Evolutionary conservation across 1,140 invertebrate genomes (phyloP).

Genomic region (Drosophila orena): DNA sequence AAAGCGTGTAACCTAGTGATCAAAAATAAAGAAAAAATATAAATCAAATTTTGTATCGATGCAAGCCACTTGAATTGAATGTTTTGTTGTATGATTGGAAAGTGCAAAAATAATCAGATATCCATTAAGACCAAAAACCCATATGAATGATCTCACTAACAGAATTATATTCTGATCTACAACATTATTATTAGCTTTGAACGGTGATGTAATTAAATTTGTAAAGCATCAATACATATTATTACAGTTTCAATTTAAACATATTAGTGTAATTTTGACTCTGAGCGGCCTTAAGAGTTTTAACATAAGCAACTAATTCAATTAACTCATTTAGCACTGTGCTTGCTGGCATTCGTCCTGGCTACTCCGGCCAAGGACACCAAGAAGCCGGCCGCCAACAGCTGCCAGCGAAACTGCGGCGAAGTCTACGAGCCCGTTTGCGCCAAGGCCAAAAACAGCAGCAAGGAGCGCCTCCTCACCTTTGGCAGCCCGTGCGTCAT

Average conservation of each 20-base stretch:
- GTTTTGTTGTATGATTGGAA: neutral
- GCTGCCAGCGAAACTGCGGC: slow-evolving; percentile 50
- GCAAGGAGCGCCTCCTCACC: slow-evolving; percentile 73
- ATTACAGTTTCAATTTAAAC: neutral
- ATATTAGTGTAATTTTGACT: no score
- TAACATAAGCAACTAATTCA: neutral
- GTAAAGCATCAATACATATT: no score
- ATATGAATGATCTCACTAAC: neutral
- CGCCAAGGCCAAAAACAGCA: slow-evolving; percentile 71
- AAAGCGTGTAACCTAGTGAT: neutral
- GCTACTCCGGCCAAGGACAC: slow-evolving; percentile 68
- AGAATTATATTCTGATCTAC: neutral
- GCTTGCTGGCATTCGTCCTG: slow-evolving; percentile 58
- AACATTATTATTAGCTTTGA: no score
- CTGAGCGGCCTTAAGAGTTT: neutral
- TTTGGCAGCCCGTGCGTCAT: slow-evolving; percentile 78
- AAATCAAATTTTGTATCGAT: no score
- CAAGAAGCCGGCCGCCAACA: slow-evolving; percentile 48
- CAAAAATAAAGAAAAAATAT: neutral
- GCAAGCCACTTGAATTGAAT: no score
- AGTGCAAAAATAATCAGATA: neutral
- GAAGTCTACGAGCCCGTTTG: slow-evolving; percentile 74
- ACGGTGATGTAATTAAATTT: neutral
- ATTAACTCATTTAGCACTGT: slow-evolving; percentile 40
- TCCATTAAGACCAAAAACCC: neutral